Evolutionary conservation across 2,113 vertebrate species (phyloP).

Genomic region (Pagrus major): DNA sequence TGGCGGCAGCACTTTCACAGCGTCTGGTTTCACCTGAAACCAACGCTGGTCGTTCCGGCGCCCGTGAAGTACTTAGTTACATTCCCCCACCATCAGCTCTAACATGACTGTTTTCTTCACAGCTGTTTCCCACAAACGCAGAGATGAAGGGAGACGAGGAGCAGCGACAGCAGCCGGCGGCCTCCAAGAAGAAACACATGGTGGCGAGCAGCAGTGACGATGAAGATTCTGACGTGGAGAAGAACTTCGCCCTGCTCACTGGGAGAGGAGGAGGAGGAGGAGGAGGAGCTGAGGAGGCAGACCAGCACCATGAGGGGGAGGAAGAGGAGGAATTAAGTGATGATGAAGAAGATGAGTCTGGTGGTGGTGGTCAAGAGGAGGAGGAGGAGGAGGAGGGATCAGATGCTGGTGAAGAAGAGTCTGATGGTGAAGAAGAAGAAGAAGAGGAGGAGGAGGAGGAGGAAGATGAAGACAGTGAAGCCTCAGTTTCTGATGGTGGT

Average conservation of each 20-base stretch:
- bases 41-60: too few species aligned
- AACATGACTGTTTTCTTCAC: not conserved
- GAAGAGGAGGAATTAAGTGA: slow-evolving; percentile 1
- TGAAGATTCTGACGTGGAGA: slow-evolving; percentile 61
- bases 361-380: not conserved
- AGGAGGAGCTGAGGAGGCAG: slow-evolving; percentile 4
- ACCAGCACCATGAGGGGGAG: not conserved
- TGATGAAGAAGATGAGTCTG: not conserved
- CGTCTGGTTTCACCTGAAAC: too few species aligned
- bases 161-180: not conserved
- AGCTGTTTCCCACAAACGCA: not conserved
- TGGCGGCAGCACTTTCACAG: too few species aligned
- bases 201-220: slow-evolving; percentile 23
- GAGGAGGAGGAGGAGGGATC: slow-evolving; percentile 3
- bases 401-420: not conserved
- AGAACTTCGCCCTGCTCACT: slow-evolving; percentile 53
- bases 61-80: too few species aligned
- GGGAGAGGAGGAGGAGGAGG: slow-evolving; percentile 27
- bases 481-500: not conserved
- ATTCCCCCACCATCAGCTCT: not conserved
- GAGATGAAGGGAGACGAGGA: slow-evolving; percentile 45
- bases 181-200: not conserved
- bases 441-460: not conserved
- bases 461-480: not conserved
- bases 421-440: not conserved